Conservation (phyloP, 2,113 vertebrate genomes). For the human region GRCh38 chr11:98380501-98381000, state of each 20-base stretch:
- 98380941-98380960: background rate
- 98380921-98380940: background rate
- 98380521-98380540: no score
- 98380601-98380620: no score
- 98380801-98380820: background rate
- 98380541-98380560: no score
- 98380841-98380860: background rate
- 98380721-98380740: background rate
- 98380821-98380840: background rate
- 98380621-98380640: no score
- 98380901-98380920: background rate
- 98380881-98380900: background rate
- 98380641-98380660: no score
- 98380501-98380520: no score
- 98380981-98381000: background rate
- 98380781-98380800: background rate
- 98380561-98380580: no score
- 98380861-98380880: background rate
- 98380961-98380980: background rate
- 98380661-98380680: background rate
- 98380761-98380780: background rate
- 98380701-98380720: background rate
- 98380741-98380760: background rate
- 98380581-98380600: no score
- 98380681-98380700: background rate